These are phyloP conservation scores for Antechinus stuartii DNA, from an alignment of 2,113 vertebrate species.

Conservation along the genomic window DNA sequence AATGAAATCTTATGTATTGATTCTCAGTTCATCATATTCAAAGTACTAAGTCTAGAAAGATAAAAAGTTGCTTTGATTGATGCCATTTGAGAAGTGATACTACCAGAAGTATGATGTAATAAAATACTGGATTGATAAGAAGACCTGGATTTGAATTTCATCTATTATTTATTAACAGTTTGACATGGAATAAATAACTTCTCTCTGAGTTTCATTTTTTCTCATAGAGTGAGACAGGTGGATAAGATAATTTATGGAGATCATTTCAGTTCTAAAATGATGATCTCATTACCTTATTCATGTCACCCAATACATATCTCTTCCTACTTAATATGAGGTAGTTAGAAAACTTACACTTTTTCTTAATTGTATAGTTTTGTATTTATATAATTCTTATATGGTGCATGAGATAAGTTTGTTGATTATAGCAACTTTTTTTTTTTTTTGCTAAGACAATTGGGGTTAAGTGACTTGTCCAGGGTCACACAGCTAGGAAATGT, in stretches of 20 bases:
- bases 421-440: neutral
- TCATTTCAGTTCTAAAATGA: neutral
- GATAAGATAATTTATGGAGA: neutral
- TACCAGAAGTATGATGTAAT: neutral
- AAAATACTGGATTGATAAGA: neutral
- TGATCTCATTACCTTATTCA: neutral
- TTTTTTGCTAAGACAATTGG: no score
- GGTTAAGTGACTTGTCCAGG: no score
- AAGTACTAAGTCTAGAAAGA: neutral
- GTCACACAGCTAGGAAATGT: no score
- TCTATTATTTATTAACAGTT: neutral
- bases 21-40: neutral
- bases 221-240: neutral
- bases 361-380: neutral
- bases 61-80: neutral
- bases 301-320: neutral
- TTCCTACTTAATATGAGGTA: neutral
- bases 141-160: neutral
- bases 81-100: neutral
- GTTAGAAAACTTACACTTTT: neutral
- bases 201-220: neutral
- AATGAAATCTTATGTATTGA: neutral
- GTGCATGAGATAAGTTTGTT: neutral
- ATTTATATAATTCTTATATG: neutral
- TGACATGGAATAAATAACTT: neutral